A percentile compares a stretch with the other conserved stretches of the same genome.
phyloP scores from a whole-genome alignment of 30 jellyfish, hydroid and myxozoan genomes.

The Clytia hemisphaerica region DNA sequence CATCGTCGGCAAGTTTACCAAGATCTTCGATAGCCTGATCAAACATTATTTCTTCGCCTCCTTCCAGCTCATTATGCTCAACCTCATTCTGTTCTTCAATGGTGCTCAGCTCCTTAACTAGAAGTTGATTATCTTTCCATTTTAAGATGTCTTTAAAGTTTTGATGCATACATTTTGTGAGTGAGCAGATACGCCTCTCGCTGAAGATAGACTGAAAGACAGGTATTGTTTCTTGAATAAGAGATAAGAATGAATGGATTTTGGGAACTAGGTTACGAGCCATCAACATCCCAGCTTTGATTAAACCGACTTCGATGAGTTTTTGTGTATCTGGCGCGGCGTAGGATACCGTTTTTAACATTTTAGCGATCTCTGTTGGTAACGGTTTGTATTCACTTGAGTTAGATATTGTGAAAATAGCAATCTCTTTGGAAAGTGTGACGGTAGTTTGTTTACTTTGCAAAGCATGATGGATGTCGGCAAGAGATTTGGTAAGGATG shows the following conservation, averaged over 20 bases:
- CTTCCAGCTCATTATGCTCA: too few species aligned
- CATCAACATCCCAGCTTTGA: slow-evolving; percentile 5
- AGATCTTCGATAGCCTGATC: too few species aligned
- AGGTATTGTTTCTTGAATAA: not conserved
- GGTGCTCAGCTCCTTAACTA: too few species aligned
- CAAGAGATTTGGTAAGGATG: not conserved
- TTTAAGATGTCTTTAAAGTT: too few species aligned
- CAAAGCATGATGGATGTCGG: not conserved
- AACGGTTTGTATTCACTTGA: not conserved
- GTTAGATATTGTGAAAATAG: not conserved
- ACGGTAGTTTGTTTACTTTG: not conserved
- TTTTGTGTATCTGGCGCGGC: not conserved
- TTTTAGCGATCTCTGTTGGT: not conserved
- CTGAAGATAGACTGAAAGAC: not conserved
- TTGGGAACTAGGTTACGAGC: not conserved
- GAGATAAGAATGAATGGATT: not conserved
- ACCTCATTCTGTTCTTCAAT: too few species aligned
- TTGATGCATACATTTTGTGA: too few species aligned
- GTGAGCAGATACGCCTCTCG: too few species aligned
- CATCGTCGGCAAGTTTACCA: too few species aligned
- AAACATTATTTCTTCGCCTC: too few species aligned
- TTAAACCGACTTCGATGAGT: slow-evolving; percentile 2
- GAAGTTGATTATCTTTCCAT: too few species aligned
- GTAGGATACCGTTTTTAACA: not conserved
- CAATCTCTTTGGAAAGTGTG: not conserved